Conservation (phyloP, 2,797 vertebrate genomes). For the Enteromius afrohamiltoni region DNA sequence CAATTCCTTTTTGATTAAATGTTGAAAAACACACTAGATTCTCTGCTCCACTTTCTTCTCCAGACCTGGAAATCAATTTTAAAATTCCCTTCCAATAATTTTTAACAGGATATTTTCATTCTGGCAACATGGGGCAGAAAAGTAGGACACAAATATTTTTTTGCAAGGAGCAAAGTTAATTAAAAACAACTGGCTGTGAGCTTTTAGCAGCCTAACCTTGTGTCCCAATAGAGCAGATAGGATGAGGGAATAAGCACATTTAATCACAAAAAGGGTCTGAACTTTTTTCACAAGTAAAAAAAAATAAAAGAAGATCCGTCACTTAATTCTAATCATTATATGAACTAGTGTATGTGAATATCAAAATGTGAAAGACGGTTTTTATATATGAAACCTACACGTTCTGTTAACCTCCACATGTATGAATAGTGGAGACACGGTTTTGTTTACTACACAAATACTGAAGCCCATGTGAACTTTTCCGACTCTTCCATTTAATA, state of each 20-base stretch:
- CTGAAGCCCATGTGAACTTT: too few relatives aligned
- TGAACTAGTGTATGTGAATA: too few relatives aligned
- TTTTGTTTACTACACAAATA: too few relatives aligned
- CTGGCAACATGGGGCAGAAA: constrained; percentile 37
- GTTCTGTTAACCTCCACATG: too few relatives aligned
- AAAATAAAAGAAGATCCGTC: too few relatives aligned
- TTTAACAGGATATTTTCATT: constrained; percentile 44
- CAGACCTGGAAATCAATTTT: neutral
- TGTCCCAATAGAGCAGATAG: constrained; percentile 43
- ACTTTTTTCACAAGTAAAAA: too few relatives aligned
- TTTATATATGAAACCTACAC: too few relatives aligned
- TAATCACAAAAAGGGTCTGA: too few relatives aligned
- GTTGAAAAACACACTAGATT: neutral
- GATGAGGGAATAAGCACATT: neutral
- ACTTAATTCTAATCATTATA: too few relatives aligned
- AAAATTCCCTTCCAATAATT: neutral
- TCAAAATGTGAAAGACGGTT: too few relatives aligned
- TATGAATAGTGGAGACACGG: too few relatives aligned
- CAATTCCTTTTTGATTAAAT: neutral
- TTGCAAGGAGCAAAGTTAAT: constrained; percentile 70
- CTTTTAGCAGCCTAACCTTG: constrained; percentile 62
- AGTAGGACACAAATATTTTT: constrained; percentile 68
- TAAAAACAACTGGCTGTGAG: constrained; percentile 57
- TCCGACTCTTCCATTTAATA: too few relatives aligned
- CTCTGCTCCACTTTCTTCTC: neutral